Conservation (phyloP, 2,113 vertebrate species). For the Cynoglossus semilaevis region DNA sequence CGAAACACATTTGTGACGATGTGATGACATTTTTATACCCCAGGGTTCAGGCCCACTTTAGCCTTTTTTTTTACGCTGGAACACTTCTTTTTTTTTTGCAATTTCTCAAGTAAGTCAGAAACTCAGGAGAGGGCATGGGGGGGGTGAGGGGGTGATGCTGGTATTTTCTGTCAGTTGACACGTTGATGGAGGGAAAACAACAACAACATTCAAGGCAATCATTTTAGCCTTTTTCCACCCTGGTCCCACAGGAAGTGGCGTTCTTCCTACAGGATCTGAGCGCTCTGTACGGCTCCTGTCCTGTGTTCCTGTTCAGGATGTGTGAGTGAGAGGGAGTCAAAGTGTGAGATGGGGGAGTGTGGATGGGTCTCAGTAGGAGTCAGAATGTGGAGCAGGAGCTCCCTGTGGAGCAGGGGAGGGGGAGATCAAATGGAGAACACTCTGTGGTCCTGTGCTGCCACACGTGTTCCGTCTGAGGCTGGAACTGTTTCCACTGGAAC, state of each 20-base stretch:
- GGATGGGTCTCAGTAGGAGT: slow-evolving; percentile 79
- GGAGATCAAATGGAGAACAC: slow-evolving; percentile 81
- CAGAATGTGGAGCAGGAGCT: slow-evolving; percentile 80
- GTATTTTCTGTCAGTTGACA: neutral
- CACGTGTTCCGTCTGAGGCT: too few relatives aligned
- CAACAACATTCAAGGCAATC: neutral
- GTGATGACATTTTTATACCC: neutral
- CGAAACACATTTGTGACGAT: too few relatives aligned
- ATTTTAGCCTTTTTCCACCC: neutral
- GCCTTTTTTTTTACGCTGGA: too few relatives aligned
- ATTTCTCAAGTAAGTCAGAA: neutral
- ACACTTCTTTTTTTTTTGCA: neutral
- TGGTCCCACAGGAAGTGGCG: neutral
- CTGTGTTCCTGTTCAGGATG: slow-evolving; percentile 4
- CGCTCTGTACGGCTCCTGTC: neutral
- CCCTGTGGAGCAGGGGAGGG: slow-evolving; percentile 75
- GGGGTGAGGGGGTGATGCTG: neutral
- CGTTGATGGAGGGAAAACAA: neutral
- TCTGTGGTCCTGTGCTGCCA: slow-evolving; percentile 68
- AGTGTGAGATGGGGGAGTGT: slow-evolving; percentile 64
- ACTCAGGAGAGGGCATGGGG: too few relatives aligned
- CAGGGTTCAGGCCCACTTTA: neutral
- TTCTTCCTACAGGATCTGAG: neutral
- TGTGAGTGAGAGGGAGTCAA: slow-evolving; percentile 41
- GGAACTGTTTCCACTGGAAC: too few relatives aligned